phyloP scores from a whole-genome alignment of 2,797 vertebrate genomes.

The Geotria australis region DNA sequence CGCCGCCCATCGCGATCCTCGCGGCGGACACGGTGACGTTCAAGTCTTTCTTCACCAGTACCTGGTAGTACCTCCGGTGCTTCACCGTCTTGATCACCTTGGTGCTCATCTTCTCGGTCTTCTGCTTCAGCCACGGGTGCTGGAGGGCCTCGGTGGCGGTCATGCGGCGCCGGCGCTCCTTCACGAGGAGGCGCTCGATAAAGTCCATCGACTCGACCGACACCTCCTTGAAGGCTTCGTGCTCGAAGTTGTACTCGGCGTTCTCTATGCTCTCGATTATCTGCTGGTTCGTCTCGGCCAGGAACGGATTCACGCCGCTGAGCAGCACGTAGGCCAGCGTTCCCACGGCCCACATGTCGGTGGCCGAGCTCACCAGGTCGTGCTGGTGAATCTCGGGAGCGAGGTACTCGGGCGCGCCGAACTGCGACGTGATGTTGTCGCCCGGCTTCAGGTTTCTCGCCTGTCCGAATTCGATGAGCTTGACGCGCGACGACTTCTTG shows the following conservation, averaged over 20 bases:
- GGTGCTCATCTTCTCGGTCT: slow-evolving; percentile 32
- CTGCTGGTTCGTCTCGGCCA: slow-evolving; percentile 89
- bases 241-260: slow-evolving; percentile 74
- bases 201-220: slow-evolving; percentile 73
- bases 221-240: slow-evolving; percentile 62
- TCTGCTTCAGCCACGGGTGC: slow-evolving; percentile 57
- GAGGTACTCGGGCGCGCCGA: slow-evolving; percentile 58
- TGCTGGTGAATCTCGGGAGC: slow-evolving; percentile 89
- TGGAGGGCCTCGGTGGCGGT: slow-evolving; percentile 50
- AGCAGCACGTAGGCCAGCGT: slow-evolving; percentile 60
- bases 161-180: slow-evolving; percentile 89
- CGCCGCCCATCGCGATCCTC: slow-evolving; percentile 55
- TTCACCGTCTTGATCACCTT: slow-evolving; percentile 45
- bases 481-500: slow-evolving; percentile 45
- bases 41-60: slow-evolving; percentile 67
- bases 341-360: slow-evolving; percentile 94
- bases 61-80: slow-evolving; percentile 81
- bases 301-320: slow-evolving; percentile 79
- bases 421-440: slow-evolving; percentile 65
- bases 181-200: slow-evolving; percentile 61
- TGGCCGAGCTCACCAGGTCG: slow-evolving; percentile 63
- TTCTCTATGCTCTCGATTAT: slow-evolving; percentile 78
- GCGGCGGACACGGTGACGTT: slow-evolving; percentile 63
- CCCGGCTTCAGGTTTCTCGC: slow-evolving; percentile 62
- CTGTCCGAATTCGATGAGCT: slow-evolving; percentile 90